Percentiles rank a stretch among this genome's conserved stretches.
These are phyloP conservation scores for Scolopax mira DNA, from an alignment of 2,113 vertebrate species.

Conservation along the genomic window DNA sequence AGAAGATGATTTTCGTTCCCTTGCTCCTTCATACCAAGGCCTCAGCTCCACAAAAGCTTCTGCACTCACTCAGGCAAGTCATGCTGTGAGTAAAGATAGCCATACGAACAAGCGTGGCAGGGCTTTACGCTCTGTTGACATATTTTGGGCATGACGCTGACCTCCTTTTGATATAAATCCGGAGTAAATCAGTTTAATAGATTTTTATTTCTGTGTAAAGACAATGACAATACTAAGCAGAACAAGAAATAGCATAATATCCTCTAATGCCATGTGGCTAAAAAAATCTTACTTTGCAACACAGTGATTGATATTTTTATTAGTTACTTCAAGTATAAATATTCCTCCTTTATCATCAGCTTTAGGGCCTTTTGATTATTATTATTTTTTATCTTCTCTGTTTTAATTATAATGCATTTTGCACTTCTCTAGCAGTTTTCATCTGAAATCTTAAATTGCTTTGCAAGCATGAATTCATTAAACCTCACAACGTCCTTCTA, in stretches of 20 bases:
- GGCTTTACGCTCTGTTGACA: not conserved
- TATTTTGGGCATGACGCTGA: not conserved
- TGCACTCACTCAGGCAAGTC: not conserved
- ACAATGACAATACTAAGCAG: not conserved
- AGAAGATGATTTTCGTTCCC: not conserved
- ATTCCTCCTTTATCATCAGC: not conserved
- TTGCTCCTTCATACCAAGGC: not conserved
- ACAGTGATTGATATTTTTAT: not conserved
- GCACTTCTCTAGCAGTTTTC: not conserved
- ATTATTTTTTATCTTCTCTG: not conserved
- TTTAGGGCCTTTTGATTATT: not conserved
- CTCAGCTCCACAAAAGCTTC: not conserved
- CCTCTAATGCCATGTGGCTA: not conserved
- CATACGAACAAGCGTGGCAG: not conserved
- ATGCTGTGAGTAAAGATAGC: not conserved
- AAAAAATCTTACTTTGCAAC: not conserved
- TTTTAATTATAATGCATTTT: not conserved
- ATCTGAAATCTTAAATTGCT: conserved; percentile 45
- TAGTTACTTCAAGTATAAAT: not conserved
- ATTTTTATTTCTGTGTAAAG: not conserved
- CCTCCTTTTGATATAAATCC: not conserved
- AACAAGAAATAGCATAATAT: not conserved
- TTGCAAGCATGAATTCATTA: conserved; percentile 26
- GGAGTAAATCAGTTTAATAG: not conserved
- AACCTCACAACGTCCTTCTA: not conserved